Base-by-base conservation (phyloP, 1,140 invertebrate genomes). In the Solenopsis invicta region DNA sequence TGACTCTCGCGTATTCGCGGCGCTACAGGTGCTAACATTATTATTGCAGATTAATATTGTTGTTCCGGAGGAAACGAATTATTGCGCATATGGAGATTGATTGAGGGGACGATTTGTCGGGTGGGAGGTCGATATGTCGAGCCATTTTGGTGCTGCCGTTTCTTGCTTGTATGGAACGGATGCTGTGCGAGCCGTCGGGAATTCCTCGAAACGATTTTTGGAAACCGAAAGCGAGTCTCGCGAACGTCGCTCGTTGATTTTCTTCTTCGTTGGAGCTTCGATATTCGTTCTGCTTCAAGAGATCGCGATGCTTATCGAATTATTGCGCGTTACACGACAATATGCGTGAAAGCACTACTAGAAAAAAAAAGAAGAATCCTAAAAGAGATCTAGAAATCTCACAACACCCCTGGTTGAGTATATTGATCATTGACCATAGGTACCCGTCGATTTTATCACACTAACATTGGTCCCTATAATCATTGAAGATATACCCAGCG, bases 41-140 rank as follows among this genome's bases (percentile, higher is more conserved):
- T 88, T 88, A 88, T 88, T 88, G 87, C 87, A 59, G 85, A 41
- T 86, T 88, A 87, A 86, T 80, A 88, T 87, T 89, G 88, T 88
- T 66, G 81, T 85, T 85, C 52, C 81, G n/a, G 66, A 87, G 62
- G 72, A 87, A 87, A 87, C 86, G 81, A 85, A 54, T 80, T 87
- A 86, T 82, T 86, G 85, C 82, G 54, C 64, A 62, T 24, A 64
- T 78, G 82, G 48, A 45, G 71, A n/a, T 85, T 78, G 71, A 59
- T 72, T 67, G 59, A 41, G 41, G 74, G 50, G 74, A 8, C 59
- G 82, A 78, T 78, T 76, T 85, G 69, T 77, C 50, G 61, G 24
- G 56, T 64, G 34, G 56, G 48, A 54, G 50, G 48, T 85, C 74
- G 82, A 84, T 84, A 84, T 84, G 80, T 84, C 80, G 80, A 84